These are phyloP conservation scores for Drepana falcataria DNA, from an alignment of 2,888 invertebrate genomes.

Conservation along the genomic window DNA sequence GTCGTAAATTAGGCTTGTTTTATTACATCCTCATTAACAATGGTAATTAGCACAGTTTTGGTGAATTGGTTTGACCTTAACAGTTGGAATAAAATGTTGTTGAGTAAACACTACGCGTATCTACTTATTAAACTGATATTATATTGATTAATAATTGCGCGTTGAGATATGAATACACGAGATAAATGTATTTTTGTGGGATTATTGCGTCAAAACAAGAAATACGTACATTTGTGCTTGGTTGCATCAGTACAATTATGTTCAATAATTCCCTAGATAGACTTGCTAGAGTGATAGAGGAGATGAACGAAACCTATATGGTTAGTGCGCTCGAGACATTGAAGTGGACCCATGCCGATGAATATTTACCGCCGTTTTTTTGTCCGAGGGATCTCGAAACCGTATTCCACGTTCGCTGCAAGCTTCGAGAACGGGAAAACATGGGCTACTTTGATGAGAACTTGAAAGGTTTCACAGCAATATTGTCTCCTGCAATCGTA, in stretches of 20 bases:
- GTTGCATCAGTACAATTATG: too few relatives aligned
- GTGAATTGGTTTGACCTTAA: conserved; percentile 52
- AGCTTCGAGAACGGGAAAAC: conserved; percentile 32
- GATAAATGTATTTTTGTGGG: too few relatives aligned
- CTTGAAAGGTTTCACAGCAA: conserved; percentile 69
- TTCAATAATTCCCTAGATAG: conserved; percentile 36
- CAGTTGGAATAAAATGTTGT: conserved; percentile 20
- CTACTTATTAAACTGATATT: too few relatives aligned
- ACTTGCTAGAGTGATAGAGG: conserved; percentile 37
- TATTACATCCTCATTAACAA: conserved; percentile 65
- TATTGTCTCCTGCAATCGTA: conserved; percentile 58
- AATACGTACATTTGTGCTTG: too few relatives aligned
- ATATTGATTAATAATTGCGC: too few relatives aligned
- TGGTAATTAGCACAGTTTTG: conserved; percentile 49
- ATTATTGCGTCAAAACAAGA: too few relatives aligned
- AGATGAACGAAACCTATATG: conserved; percentile 26
- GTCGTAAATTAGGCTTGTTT: conserved; percentile 32
- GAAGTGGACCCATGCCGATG: conserved; percentile 19
- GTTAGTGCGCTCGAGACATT: conserved; percentile 18
- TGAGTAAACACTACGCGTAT: conserved; percentile 22
- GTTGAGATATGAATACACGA: too few relatives aligned
- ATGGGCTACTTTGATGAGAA: conserved; percentile 64
- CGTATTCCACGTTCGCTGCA: conserved; percentile 39
- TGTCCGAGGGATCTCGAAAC: conserved; percentile 43
- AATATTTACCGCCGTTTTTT: conserved; percentile 46